Evolutionary conservation across 2,113 vertebrate genomes (phyloP).

Genomic region (Triplophysa rosa): DNA sequence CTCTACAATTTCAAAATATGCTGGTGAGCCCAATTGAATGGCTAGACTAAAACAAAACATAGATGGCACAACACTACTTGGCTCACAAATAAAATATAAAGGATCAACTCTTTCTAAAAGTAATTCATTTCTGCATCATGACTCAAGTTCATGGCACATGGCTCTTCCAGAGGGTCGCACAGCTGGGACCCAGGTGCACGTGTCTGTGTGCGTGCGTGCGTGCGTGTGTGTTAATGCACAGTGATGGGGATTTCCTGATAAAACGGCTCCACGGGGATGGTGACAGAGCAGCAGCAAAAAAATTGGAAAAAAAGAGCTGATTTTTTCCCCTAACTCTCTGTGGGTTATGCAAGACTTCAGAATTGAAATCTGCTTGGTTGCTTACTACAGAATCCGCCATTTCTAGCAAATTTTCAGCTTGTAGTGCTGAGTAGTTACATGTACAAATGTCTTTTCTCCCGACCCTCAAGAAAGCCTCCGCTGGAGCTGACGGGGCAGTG

Average conservation of each 20-base stretch:
- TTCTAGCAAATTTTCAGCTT: neutral
- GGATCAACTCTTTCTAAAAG: constrained; percentile 7
- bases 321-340: neutral
- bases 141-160: constrained; percentile 3
- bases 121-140: constrained; percentile 8
- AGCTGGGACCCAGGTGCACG: constrained; percentile 7
- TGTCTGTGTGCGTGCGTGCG: neutral
- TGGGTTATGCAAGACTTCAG: neutral
- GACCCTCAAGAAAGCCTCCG: constrained; percentile 10
- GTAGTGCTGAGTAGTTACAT: constrained; percentile 4
- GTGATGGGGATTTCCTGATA: constrained; percentile 29
- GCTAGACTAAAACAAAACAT: too few relatives aligned
- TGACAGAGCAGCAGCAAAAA: constrained; percentile 26
- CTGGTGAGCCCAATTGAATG: too few relatives aligned
- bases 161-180: neutral
- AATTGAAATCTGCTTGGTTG: constrained; percentile 9
- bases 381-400: constrained; percentile 10
- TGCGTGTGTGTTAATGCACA: constrained; percentile 3
- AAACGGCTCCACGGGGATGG: neutral
- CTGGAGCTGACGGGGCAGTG: constrained; percentile 20
- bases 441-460: neutral
- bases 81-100: neutral
- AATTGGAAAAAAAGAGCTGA: constrained; percentile 9
- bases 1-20: too few relatives aligned
- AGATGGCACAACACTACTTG: too few relatives aligned